Base-by-base conservation (phyloP, 2,888 invertebrate genomes). In the Orthosia gothica region DNA sequence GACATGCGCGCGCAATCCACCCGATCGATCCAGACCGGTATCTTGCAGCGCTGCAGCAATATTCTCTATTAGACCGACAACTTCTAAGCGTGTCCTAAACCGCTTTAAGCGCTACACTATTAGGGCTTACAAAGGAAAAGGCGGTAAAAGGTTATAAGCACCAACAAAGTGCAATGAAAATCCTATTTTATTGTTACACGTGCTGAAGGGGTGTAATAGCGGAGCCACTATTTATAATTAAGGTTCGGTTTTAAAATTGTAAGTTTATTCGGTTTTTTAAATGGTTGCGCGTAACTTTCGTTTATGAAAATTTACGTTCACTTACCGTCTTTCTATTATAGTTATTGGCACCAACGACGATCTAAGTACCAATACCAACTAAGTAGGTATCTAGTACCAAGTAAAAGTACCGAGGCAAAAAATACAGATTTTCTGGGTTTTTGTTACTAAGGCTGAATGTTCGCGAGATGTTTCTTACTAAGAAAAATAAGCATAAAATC, bases 1-100 rank as follows among this genome's bases (percentile, higher is more conserved):
- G 68, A 64, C 72, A 87, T 91, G 95, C 96, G 96, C 96, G 96
- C 96, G 96, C 96, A 95, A 73, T 77, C 74, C 82, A 67, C 79
- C 89, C 87, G 92, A 96, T 96, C 95, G 96, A 96, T 96, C 94
- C 91, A 85, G 81, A 84, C 87, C 85, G 79, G 89, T 86, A 88
- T 90, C 90, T 89, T 89, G 83, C 90, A 93, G 93, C 91, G 93
- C 93, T 95, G 92, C 91, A 95, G 92, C 93, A 86, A 85, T 87
- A 84, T 84, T 88, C 76, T 82, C 76, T 85, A 84, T 85, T 87
- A 87, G 82, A 88, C 85, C 77, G 47, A 74, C 71, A 74, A 75
- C 72, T 76, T 80, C 68, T 68, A 74, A 72, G 78, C 68, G 72
- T 78, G 62, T 72, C 54, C 66, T 77, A 86, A 88, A 84, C 83